Conservation (phyloP, 2,113 vertebrate species). For the Podarcis raffonei region DNA sequence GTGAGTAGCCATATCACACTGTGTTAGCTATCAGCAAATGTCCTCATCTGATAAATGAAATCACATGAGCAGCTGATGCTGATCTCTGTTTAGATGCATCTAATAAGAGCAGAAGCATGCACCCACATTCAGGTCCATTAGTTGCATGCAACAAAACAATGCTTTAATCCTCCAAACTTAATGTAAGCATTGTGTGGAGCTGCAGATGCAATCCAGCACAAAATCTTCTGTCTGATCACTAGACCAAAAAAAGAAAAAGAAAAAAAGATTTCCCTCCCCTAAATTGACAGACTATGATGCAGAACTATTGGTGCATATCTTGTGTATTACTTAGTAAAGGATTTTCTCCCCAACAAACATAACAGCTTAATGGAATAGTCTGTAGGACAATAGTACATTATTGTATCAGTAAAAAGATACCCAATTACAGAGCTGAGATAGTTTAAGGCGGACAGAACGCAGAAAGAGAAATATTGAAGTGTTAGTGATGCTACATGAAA, state of each 20-base stretch:
- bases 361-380: neutral
- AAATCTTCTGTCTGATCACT: slow-evolving; percentile 44
- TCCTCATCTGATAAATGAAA: neutral
- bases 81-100: neutral
- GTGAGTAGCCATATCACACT: neutral
- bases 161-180: neutral
- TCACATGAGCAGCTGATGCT: neutral
- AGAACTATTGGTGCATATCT: neutral
- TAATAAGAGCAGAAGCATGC: neutral
- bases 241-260: neutral
- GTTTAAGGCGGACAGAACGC: neutral
- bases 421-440: slow-evolving; percentile 18
- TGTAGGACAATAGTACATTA: neutral
- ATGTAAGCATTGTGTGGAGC: fast-evolving
- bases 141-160: neutral
- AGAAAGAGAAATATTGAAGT: neutral
- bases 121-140: neutral
- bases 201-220: fast-evolving
- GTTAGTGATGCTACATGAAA: fast-evolving
- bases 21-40: neutral
- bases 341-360: slow-evolving; percentile 35
- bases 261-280: neutral
- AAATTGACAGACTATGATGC: fast-evolving
- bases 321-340: neutral
- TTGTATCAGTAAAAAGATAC: slow-evolving; percentile 16